Evolutionary conservation across 2,888 invertebrate genomes (phyloP).

Genomic region (Hoplodrina ambigua): DNA sequence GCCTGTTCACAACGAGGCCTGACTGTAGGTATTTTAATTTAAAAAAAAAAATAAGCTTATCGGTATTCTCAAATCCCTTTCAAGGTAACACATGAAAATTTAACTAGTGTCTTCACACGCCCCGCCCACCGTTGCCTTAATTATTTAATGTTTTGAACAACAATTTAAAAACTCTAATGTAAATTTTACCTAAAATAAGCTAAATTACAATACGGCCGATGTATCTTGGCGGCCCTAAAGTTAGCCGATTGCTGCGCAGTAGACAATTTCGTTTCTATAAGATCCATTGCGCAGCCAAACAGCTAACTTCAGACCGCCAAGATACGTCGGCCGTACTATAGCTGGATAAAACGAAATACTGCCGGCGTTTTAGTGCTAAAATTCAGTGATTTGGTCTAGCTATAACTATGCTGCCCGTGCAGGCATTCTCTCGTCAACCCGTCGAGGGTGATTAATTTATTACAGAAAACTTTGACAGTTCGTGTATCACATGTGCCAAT

Average conservation of each 20-base stretch:
- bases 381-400: conserved; percentile 54
- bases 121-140: conserved; percentile 47
- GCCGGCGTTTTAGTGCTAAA: conserved; percentile 50
- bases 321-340: too few relatives aligned
- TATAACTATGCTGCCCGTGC: conserved; percentile 47
- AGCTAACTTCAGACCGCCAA: too few relatives aligned
- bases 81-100: conserved; percentile 48
- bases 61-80: conserved; percentile 45
- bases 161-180: conserved; percentile 51
- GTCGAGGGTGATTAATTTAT: conserved; percentile 34
- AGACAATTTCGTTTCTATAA: too few relatives aligned
- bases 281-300: too few relatives aligned
- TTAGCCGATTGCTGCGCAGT: too few relatives aligned
- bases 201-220: too few relatives aligned
- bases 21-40: conserved; percentile 26
- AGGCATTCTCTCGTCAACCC: conserved; percentile 51
- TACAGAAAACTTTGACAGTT: conserved; percentile 46
- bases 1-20: conserved; percentile 55
- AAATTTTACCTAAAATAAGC: conserved; percentile 53
- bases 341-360: conserved; percentile 50
- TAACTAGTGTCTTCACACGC: conserved; percentile 41
- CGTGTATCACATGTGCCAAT: conserved; percentile 46
- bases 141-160: conserved; percentile 54
- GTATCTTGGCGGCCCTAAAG: too few relatives aligned
- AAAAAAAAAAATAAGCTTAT: conserved; percentile 46